phyloP scores from a whole-genome alignment of 2,797 vertebrate genomes.

The Prunella strophiata region DNA sequence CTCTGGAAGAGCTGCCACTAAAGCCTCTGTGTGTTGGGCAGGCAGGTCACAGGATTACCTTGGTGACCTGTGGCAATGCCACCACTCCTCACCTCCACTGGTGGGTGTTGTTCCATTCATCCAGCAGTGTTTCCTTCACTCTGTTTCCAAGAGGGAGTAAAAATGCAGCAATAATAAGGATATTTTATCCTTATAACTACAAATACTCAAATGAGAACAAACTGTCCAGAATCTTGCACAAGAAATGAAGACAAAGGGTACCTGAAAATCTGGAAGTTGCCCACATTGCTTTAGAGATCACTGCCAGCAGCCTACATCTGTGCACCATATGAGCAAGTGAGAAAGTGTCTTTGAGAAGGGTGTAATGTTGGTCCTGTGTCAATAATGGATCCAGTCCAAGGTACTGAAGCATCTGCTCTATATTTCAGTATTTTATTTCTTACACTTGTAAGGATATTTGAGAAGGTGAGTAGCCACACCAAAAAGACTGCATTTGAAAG shows the following conservation, averaged over 20 bases:
- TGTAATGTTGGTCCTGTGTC: constrained; percentile 46
- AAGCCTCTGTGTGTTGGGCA: background rate
- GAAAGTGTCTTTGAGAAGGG: constrained; percentile 46
- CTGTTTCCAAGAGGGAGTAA: background rate
- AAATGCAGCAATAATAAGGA: background rate
- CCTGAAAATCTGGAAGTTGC: constrained; percentile 4
- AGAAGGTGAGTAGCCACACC: constrained; percentile 31
- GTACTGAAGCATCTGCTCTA: constrained; percentile 36
- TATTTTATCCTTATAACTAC: background rate
- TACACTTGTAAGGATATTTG: constrained; percentile 39
- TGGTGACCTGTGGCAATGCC: background rate
- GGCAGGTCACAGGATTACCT: background rate
- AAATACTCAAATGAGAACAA: background rate
- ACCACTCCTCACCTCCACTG: background rate
- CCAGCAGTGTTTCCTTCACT: background rate
- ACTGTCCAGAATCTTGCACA: background rate
- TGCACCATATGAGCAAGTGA: constrained; percentile 47
- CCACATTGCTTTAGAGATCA: background rate
- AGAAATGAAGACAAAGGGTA: constrained; percentile 5
- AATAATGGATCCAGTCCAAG: constrained; percentile 50
- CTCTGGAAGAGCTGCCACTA: background rate
- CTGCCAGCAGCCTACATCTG: constrained; percentile 52
- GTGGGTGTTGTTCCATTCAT: background rate
- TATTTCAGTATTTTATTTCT: constrained; percentile 21
- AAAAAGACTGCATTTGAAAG: constrained; percentile 6